Evolutionary conservation across 2,888 invertebrate species (phyloP), one percentile per base, ranked within the genome.

Genomic region (Apotomis betuletana): DNA sequence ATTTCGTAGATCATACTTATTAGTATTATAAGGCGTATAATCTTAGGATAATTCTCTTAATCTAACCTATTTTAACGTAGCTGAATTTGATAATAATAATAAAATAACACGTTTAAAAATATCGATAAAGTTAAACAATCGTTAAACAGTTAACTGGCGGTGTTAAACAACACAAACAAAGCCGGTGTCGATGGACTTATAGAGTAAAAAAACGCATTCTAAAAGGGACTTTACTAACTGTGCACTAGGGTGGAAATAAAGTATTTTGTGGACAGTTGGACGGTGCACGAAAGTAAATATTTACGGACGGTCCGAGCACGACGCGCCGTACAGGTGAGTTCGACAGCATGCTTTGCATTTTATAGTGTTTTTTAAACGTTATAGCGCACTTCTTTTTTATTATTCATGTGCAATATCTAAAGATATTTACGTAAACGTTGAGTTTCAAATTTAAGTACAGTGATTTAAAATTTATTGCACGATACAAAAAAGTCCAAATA

Each of bases 101-200:
- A 83, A 84, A 77, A 84, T 75, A 64, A 75, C 80, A 79, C 72
- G 74, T 76, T 84, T 87, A 85, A 86, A 87, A 87, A 87, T 87
- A 88, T 83, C 83, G 78, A 81, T 81, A 74, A 76, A 82, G 80
- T 83, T 83, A 85, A 87, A 85, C 86, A 85, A 83, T 84, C 82
- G 83, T 83, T 82, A 80, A 80, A 78, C 80, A 80, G 81, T 80
- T 79, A 79, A 78, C 77, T 74, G 49, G 49, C 75, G 77, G 74
- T 83, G 84, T 81, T 78, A 77, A 79, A 78, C 70, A 51, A 67
- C 51, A 62, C 71, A 79, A 76, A 77, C 84, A 80, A 79, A 77
- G 77, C 75, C 71, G 73, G 79, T 77, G 84, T 77, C 79, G 82
- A 85, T 78, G 78, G 85, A 85, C 81, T 85, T 76, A 78, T 70